Evolutionary conservation across 1,140 invertebrate species (phyloP), one percentile per base, ranked within the genome.

Genomic region (Drosophila persimilis): DNA sequence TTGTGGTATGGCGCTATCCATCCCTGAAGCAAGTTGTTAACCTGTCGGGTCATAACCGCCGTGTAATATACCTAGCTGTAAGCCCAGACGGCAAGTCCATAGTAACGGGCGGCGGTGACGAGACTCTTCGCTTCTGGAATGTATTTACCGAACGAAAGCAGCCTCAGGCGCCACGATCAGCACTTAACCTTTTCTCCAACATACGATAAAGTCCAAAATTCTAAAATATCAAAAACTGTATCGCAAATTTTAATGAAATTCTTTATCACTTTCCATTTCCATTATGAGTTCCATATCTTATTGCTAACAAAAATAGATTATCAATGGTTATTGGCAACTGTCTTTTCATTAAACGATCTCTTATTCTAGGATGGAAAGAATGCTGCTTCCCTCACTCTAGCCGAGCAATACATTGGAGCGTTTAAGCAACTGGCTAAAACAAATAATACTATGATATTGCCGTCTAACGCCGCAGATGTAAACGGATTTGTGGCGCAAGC

Each of bases 21-120:
- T 97, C 97, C 60, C 92, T 99, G 35, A 97, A 96, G 5, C 94
- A 93, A 91, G 97, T 99, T 31, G 98, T 98, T 6, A 99, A 99
- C 93, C 92, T 99, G 41, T 99, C 98, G 1, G 99, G 99, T 1
- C 99, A 99, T 92, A 97, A 97, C 13, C 99, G 97, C 91, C 93
- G 99, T 75, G 99, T 99, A 6, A 93, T 99, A 0, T 99, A 99
- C 92, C 92, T 99, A 70, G 98, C 99, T 1, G 95, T 99, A 93
- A 99, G 98, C 13, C 98, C 99, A 0, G 98, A 99, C 92, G 98
- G 98, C n/a, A 98, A 99, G 91, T 97, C 98, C 1, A 99, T 99
- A 65, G 99, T 99, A 0, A 99, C 99, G 0, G 99, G 98, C 13
- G 98, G 98, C 13, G 99, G 98, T 0, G 99, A 99, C 92, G 99